A percentile compares a stretch with the other conserved stretches of the same genome.
These are phyloP conservation scores for Coleophora deauratella DNA, from an alignment of 2,888 invertebrate genomes.

Conservation along the genomic window DNA sequence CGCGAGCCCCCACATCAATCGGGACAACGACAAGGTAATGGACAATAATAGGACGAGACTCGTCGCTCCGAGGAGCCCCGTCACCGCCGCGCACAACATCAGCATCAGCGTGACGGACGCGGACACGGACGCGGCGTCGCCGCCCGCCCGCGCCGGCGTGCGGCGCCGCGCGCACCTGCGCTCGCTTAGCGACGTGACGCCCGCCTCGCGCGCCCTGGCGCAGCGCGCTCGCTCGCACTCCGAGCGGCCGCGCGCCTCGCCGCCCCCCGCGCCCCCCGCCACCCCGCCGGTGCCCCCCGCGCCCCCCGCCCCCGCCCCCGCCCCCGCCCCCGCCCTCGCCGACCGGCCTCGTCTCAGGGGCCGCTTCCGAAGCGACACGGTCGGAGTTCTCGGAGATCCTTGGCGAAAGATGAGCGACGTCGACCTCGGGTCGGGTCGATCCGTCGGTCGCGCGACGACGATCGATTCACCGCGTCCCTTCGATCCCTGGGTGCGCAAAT, in stretches of 20 bases:
- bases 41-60: conserved; percentile 28
- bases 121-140: conserved; percentile 60
- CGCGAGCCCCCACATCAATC: conserved; percentile 34
- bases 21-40: conserved; percentile 30
- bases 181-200: conserved; percentile 63
- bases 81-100: conserved; percentile 38
- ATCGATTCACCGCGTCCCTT: conserved; percentile 25
- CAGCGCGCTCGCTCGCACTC: conserved; percentile 58
- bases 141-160: conserved; percentile 37
- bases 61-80: conserved; percentile 26
- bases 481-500: conserved; percentile 33
- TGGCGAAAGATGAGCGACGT: conserved; percentile 54
- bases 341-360: conserved; percentile 34
- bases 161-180: conserved; percentile 63
- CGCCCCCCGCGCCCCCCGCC: conserved; percentile 31
- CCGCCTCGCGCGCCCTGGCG: conserved; percentile 45
- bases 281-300: conserved; percentile 28
- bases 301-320: conserved; percentile 23
- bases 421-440: conserved; percentile 24
- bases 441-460: conserved; percentile 20
- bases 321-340: conserved; percentile 21
- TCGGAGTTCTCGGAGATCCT: conserved; percentile 34
- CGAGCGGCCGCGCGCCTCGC: conserved; percentile 47
- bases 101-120: conserved; percentile 63
- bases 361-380: conserved; percentile 21